phyloP scores from a whole-genome alignment of 2,888 invertebrate genomes.

The Ceratothoa steindachneri region DNA sequence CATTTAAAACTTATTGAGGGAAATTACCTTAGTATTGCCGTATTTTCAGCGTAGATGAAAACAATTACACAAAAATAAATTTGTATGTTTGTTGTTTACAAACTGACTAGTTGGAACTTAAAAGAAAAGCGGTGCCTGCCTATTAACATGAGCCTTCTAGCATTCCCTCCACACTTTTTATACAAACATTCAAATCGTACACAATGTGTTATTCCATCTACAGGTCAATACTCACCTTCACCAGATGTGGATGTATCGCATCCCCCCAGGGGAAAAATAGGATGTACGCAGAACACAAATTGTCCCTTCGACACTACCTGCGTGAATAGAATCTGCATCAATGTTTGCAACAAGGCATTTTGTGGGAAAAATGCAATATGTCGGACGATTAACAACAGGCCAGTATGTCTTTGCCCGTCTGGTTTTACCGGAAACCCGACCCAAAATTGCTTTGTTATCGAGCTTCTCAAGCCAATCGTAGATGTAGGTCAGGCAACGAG shows the following conservation, averaged over 20 bases:
- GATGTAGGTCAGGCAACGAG: neutral
- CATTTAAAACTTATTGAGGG: no score
- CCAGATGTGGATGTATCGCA: conserved; percentile 5
- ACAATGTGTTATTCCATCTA: conserved; percentile 1
- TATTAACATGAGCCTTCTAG: no score
- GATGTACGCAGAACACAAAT: conserved; percentile 76
- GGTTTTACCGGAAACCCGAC: conserved; percentile 52
- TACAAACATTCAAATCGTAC: conserved; percentile 57
- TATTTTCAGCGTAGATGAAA: no score
- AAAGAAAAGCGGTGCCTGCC: no score
- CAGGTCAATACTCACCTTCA: neutral
- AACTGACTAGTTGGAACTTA: no score
- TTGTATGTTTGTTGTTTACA: no score
- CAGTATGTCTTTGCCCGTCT: conserved; percentile 52
- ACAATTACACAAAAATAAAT: no score
- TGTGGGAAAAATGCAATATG: conserved; percentile 57
- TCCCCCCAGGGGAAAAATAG: conserved; percentile 58
- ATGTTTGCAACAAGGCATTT: conserved; percentile 74
- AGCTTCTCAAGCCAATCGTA: conserved; percentile 18
- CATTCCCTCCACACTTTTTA: conserved; percentile 22
- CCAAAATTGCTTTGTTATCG: conserved; percentile 50
- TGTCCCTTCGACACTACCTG: conserved; percentile 79
- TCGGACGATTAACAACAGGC: conserved; percentile 50
- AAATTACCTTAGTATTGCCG: no score
- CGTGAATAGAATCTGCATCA: conserved; percentile 69